These are phyloP conservation scores for Danio choprae DNA, from an alignment of 2,797 vertebrate species.

Conservation along the genomic window DNA sequence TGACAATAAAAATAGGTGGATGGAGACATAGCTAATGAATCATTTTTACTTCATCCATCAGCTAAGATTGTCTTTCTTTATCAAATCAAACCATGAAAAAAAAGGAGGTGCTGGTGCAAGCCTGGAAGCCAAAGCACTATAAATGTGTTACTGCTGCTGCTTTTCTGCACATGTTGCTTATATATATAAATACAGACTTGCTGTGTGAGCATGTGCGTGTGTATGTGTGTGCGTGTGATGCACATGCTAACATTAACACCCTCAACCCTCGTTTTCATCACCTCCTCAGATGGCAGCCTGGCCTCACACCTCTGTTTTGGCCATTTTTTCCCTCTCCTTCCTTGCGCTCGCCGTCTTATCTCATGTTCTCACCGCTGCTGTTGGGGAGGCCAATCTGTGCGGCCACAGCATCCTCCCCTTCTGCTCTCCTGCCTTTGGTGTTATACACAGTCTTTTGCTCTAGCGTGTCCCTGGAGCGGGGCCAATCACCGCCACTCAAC, in stretches of 20 bases:
- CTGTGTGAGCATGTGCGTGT: slow-evolving; percentile 53
- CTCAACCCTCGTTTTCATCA: slow-evolving; percentile 69
- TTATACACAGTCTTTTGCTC: slow-evolving; percentile 63
- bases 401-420: slow-evolving; percentile 66
- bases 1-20: no score
- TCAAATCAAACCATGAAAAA: not conserved
- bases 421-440: slow-evolving; percentile 65
- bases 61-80: not conserved
- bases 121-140: slow-evolving; percentile 15
- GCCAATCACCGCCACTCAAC: slow-evolving; percentile 72
- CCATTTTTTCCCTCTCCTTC: slow-evolving; percentile 55
- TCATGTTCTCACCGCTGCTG: slow-evolving; percentile 61
- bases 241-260: slow-evolving; percentile 69
- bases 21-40: not conserved
- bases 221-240: slow-evolving; percentile 52
- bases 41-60: not conserved
- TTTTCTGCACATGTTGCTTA: slow-evolving; percentile 37
- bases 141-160: slow-evolving; percentile 13
- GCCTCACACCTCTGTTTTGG: slow-evolving; percentile 62
- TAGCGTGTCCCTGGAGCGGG: slow-evolving; percentile 55
- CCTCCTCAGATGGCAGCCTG: slow-evolving; percentile 63
- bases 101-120: slow-evolving; percentile 6
- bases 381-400: slow-evolving; percentile 59
- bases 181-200: slow-evolving; percentile 34
- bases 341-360: slow-evolving; percentile 52